A percentile compares a stretch with the other conserved stretches of the same genome.
phyloP scores from a whole-genome alignment of 2,113 vertebrate species.

The Catharus bicknelli region DNA sequence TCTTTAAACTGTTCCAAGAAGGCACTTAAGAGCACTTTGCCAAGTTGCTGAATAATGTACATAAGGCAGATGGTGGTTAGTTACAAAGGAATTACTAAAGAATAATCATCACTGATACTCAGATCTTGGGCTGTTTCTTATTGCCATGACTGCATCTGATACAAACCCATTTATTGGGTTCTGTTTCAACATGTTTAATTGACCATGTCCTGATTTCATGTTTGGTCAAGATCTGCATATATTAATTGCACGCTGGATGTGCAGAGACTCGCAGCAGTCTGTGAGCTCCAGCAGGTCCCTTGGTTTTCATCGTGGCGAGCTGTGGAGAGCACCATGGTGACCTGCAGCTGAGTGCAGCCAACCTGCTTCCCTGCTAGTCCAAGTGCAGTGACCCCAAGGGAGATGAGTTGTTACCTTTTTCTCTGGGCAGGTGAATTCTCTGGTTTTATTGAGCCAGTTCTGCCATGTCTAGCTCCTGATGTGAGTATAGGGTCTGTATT shows the following conservation, averaged over 20 bases:
- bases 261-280: background rate
- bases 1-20: slow-evolving; percentile 4
- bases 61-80: background rate
- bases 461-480: background rate
- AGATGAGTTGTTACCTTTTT: background rate
- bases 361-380: background rate
- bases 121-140: background rate
- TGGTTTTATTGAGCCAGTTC: background rate
- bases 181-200: background rate
- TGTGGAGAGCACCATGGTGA: background rate
- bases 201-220: background rate
- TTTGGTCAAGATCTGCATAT: background rate
- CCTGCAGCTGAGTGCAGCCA: background rate
- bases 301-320: background rate
- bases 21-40: background rate
- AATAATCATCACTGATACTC: background rate
- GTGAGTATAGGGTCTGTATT: background rate
- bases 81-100: background rate
- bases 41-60: background rate
- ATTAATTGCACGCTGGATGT: background rate
- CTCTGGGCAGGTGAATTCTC: background rate
- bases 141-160: background rate
- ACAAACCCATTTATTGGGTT: background rate
- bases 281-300: background rate
- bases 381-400: background rate